Base-by-base conservation (phyloP, 2,797 vertebrate species). In the Fundulus diaphanus region DNA sequence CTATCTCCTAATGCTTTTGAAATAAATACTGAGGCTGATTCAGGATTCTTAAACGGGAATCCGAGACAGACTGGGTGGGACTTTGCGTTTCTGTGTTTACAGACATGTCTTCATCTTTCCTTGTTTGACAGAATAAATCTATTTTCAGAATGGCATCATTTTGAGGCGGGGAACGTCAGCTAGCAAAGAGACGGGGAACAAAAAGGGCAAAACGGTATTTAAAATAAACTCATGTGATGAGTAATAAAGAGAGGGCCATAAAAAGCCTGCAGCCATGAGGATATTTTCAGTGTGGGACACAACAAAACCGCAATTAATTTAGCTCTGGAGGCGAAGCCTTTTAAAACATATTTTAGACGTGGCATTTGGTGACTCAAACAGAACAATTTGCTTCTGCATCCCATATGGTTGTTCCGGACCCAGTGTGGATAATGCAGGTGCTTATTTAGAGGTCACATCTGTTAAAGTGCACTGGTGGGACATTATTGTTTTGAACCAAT, bases 151-250 rank as follows among this genome's bases (percentile, higher is more conserved):
- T 40, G 22, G 69, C 31, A 57, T 81, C 18, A 81, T 83, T 84
- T 89, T 13, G 78, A 84, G 82, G 81, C 63, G 61, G 80, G 79
- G 84, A 77, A 72, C 83, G 44, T 79, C 33, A 33, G 46, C 59
- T 68, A 73, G 76, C 68, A 27, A 63, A 68, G 66, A 78, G 15
- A 54, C 9, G 16, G 15, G 35, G 29, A 74, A 76, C 54, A 87
- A 78, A 71, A 42, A 81, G 66, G 74, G 72, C 48, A 77, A 77
- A 84, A 81, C 48, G 1, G 67, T 61, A 42, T 59, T 82, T 73
- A 70, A 84, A 85, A 87, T 80, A 85, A 87, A 84, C 78, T 56
- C 80, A 68, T 44, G 2, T 68, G 81, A 81, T 85, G 82, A 90
- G 85, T 86, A 83, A 89, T 79, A 75, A 82, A 76, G 72, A 81